A percentile compares a stretch with the other conserved stretches of the same genome.
Evolutionary conservation across 2,113 vertebrate species (phyloP).

Genomic region (Campylomormyrus tamandua): DNA sequence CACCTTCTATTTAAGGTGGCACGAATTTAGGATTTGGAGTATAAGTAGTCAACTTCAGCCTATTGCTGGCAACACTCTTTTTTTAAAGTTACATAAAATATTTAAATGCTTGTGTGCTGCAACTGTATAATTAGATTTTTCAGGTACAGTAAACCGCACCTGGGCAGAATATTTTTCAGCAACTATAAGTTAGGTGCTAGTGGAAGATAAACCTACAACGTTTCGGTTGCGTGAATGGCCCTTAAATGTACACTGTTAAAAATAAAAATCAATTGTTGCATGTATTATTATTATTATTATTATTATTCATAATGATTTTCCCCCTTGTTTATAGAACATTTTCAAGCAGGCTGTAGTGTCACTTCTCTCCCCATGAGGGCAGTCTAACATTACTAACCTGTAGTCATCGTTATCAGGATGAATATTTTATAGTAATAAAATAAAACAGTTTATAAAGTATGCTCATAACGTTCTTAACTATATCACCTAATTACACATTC

Average conservation of each 20-base stretch:
- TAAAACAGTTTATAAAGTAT: background rate
- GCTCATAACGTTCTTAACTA: background rate
- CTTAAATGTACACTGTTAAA: background rate
- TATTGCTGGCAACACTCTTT: background rate
- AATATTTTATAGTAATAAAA: background rate
- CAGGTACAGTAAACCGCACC: background rate
- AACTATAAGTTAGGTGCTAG: no score
- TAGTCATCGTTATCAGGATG: background rate
- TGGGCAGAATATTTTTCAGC: background rate
- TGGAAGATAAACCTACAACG: no score
- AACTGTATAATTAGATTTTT: background rate
- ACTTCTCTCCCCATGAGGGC: conserved; percentile 12
- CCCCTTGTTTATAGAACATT: background rate
- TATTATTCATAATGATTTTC: background rate
- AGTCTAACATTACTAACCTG: background rate
- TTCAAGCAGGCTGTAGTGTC: background rate
- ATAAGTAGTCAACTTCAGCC: no score
- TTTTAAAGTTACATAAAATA: background rate
- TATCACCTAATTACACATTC: background rate
- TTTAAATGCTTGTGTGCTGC: background rate
- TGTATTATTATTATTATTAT: background rate
- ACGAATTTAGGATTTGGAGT: no score
- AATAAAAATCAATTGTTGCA: background rate
- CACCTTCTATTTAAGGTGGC: no score
- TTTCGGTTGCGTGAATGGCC: background rate